Evolutionary conservation across 1,140 invertebrate genomes (phyloP), one percentile per base, ranked within the genome.

Genomic region (Zaprionus kolodkinae): DNA sequence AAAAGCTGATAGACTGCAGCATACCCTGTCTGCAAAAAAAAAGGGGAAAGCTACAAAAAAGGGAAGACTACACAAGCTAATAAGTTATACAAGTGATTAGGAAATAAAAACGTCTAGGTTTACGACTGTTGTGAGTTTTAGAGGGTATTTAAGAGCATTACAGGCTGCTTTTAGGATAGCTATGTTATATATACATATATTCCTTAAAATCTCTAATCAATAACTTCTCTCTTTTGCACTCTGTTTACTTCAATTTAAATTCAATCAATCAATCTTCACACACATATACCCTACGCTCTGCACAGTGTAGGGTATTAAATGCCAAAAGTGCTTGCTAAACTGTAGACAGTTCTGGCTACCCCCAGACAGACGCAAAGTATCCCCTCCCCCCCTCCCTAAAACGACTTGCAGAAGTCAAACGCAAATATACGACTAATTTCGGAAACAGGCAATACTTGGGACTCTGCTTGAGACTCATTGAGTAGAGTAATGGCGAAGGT

Each of bases 21-120:
- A 68, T 68, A 62, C 63, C 52, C 63, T 55, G 35, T 5, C 52
- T 55, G 35, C 5, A 25, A 15, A n/a, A 38, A 43, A 15, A n/a
- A 38, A 43, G 7, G n/a, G 1, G 10, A 30, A 3, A 30, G 27
- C 27, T 2, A 6, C 27, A 30, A 30, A 30, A 21, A 30, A 30
- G 2, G 3, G 40, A 9, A 45, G 13, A 2, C 33, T 35, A 9
- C 4, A 4, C 27, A 30, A 5, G 3, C 27, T 30, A 3, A 3
- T 7, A 15, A 3, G n/a, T 0, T 15, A n/a, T 43, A 6, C 6
- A 15, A 43, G 40, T 43, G 40, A 15, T 43, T 43, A 1, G 13
- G 13, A 45, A 45, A 35, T 6, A 7, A 35, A 7, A 35, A 30
- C 1, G 25, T 27, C 25, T 2, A 27, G 25, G 25, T 27, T 1